Evolutionary conservation across 1,140 invertebrate species (phyloP).

Genomic region (Arion vulgaris): DNA sequence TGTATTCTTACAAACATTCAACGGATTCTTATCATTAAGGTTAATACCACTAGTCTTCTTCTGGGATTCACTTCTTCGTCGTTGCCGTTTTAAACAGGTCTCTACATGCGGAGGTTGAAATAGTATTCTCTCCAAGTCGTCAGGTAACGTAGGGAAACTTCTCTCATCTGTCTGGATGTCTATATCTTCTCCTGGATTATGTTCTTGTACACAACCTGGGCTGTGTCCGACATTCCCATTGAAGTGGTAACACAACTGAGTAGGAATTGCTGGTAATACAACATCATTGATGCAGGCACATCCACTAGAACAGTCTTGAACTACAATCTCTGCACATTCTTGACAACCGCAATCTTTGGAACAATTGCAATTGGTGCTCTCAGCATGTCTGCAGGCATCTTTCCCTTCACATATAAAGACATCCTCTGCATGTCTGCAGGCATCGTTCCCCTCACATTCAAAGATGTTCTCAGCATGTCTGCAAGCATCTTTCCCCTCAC

Average conservation of each 20-base stretch:
- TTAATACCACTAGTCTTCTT: background rate
- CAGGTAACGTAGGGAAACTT: conserved; percentile 37
- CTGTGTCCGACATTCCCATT: background rate
- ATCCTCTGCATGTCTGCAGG: too few relatives aligned
- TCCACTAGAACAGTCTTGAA: background rate
- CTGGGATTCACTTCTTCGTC: background rate
- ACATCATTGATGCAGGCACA: background rate
- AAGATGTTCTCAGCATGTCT: too few relatives aligned
- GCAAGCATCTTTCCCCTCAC: too few relatives aligned
- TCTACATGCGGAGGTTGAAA: conserved; percentile 65
- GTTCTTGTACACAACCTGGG: background rate
- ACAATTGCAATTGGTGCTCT: background rate
- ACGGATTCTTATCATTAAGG: background rate
- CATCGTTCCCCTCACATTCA: too few relatives aligned
- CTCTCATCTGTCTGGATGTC: conserved; percentile 45
- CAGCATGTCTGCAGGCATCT: too few relatives aligned
- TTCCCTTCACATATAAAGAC: too few relatives aligned
- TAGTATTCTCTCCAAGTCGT: conserved; percentile 62
- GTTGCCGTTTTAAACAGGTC: conserved; percentile 37
- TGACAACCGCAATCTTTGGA: background rate
- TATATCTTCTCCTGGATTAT: background rate
- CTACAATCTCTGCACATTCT: background rate
- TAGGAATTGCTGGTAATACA: background rate
- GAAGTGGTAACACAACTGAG: background rate
- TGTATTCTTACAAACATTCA: background rate